A percentile compares a stretch with the other conserved stretches of the same genome.
phyloP scores from a whole-genome alignment of 2,888 invertebrate species.

The Corythucha ciliata region DNA sequence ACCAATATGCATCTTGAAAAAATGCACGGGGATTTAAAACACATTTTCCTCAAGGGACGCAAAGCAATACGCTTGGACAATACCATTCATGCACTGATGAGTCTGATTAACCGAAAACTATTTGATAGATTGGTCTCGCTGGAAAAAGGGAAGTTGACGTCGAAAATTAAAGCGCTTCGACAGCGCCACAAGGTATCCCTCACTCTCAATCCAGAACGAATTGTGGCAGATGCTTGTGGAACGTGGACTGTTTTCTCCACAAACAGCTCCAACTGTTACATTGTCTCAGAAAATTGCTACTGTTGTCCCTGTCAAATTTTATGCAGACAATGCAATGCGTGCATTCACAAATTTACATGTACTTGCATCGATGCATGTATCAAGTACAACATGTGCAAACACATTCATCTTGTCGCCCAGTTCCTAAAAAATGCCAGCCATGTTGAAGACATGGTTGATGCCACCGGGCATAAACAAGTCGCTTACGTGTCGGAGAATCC shows the following conservation, averaged over 20 bases:
- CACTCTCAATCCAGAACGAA: not conserved
- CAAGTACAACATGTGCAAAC: constrained; percentile 9
- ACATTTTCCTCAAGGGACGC: constrained; percentile 28
- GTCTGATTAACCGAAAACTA: not conserved
- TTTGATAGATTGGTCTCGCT: not conserved
- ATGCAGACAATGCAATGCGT: constrained; percentile 1
- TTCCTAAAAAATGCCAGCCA: too few species aligned
- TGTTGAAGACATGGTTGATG: too few species aligned
- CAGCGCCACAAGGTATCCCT: constrained; percentile 2
- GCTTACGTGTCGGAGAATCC: too few species aligned
- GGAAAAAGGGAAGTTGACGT: constrained; percentile 3
- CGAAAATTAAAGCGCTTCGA: not conserved
- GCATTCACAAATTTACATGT: constrained; percentile 3
- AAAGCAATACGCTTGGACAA: constrained; percentile 27
- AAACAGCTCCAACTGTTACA: not conserved
- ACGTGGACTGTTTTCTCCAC: constrained; percentile 6
- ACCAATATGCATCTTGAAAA: constrained; percentile 35
- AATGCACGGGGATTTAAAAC: constrained; percentile 32
- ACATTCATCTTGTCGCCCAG: constrained; percentile 8
- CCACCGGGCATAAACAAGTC: too few species aligned
- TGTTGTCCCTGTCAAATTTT: not conserved
- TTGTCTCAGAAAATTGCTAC: not conserved
- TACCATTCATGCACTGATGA: constrained; percentile 11
- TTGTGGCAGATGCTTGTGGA: not conserved
- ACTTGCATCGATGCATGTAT: constrained; percentile 6